Conservation (phyloP, 2,113 vertebrate genomes). For the Dipodomys spectabilis region DNA sequence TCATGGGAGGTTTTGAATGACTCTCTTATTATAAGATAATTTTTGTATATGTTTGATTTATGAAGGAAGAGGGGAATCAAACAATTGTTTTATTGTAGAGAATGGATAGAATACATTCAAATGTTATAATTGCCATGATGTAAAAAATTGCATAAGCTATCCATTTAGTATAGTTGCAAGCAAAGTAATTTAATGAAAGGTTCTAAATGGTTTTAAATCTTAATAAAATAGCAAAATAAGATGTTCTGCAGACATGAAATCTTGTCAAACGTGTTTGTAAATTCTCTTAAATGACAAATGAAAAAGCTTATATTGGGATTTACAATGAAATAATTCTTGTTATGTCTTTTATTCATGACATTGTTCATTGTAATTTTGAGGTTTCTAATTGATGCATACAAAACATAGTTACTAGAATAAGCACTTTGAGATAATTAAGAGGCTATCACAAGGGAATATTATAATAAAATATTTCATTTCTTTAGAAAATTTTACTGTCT, state of each 20-base stretch:
- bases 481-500: not conserved
- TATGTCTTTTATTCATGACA: not conserved
- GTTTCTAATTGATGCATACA: not conserved
- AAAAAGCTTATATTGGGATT: not conserved
- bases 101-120: constrained; percentile 29
- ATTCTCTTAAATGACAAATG: not conserved
- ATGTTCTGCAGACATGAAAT: not conserved
- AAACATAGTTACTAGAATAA: not conserved
- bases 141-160: constrained; percentile 14
- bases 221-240: constrained; percentile 22
- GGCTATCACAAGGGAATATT: not conserved
- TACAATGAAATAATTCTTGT: not conserved
- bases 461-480: constrained; percentile 4
- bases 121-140: constrained; percentile 19
- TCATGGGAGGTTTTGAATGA: too few species aligned
- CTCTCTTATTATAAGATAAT: too few species aligned
- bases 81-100: not conserved
- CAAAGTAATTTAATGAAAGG: constrained; percentile 20
- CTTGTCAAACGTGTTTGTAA: not conserved
- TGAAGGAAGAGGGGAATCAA: too few species aligned
- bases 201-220: constrained; percentile 9
- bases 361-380: constrained; percentile 2
- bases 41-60: too few species aligned
- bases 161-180: not conserved
- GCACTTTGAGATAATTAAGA: not conserved